phyloP scores from a whole-genome alignment of 2,888 invertebrate genomes.

The Aphidius colemani region DNA sequence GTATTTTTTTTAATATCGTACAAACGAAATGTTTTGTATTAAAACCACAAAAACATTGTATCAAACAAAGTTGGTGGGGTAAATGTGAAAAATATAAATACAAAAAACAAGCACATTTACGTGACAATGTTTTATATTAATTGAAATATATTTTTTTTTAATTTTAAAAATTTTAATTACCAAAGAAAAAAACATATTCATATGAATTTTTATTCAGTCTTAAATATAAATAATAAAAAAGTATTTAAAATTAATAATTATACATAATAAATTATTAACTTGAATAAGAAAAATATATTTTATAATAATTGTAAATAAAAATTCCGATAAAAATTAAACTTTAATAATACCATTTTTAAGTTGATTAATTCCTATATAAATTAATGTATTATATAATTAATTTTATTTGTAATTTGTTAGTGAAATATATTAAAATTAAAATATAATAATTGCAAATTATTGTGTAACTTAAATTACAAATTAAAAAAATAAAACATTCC shows the following conservation, averaged over 20 bases:
- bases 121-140: conserved; percentile 72
- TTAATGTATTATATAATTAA: not conserved
- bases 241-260: conserved; percentile 24
- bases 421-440: conserved; percentile 3
- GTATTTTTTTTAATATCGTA: conserved; percentile 93
- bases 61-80: conserved; percentile 80
- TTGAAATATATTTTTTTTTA: not conserved
- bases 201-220: not conserved
- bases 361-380: not conserved
- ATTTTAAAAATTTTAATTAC: not conserved
- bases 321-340: too few species aligned
- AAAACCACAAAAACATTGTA: conserved; percentile 77
- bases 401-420: not conserved
- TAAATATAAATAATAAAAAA: not conserved
- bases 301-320: too few species aligned
- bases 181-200: not conserved
- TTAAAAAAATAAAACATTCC: conserved; percentile 4
- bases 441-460: not conserved
- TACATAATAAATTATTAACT: too few species aligned
- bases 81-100: conserved; percentile 73
- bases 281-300: too few species aligned
- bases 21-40: conserved; percentile 91
- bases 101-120: conserved; percentile 74
- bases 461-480: not conserved
- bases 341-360: too few species aligned